Conservation (phyloP, 2,888 invertebrate species). For the Strigamia maritima region DNA sequence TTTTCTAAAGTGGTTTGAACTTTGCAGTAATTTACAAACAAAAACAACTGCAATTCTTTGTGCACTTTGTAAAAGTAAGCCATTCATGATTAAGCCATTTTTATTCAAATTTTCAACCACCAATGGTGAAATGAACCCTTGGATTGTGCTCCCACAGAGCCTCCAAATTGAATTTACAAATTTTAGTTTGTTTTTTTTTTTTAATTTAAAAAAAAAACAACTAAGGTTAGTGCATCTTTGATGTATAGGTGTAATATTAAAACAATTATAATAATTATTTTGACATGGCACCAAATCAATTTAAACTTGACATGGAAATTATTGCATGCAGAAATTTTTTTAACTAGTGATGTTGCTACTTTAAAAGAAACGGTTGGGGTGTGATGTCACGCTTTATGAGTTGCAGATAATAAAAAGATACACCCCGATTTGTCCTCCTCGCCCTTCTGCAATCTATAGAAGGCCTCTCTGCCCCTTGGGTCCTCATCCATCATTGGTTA, state of each 20-base stretch:
- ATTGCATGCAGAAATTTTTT: neutral
- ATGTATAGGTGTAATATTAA: neutral
- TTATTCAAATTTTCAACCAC: neutral
- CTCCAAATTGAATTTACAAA: neutral
- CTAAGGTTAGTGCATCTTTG: neutral
- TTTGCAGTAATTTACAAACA: neutral
- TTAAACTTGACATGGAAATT: slow-evolving; percentile 13
- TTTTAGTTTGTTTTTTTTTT: neutral
- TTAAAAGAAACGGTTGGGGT: slow-evolving; percentile 18
- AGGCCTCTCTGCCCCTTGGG: slow-evolving; percentile 13
- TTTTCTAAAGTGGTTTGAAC: neutral
- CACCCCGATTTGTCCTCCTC: neutral
- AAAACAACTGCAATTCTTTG: neutral
- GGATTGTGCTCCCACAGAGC: slow-evolving; percentile 10
- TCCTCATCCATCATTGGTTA: slow-evolving; percentile 32
- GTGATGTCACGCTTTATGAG: slow-evolving; percentile 32
- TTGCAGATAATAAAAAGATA: slow-evolving; percentile 31
- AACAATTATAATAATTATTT: slow-evolving; percentile 29
- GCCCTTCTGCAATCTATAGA: neutral
- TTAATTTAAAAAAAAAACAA: neutral
- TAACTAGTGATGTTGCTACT: slow-evolving; percentile 21
- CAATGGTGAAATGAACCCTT: neutral
- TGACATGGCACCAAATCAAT: neutral
- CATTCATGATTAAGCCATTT: neutral
- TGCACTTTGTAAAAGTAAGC: neutral